A percentile compares a stretch with the other conserved stretches of the same genome.
These are phyloP conservation scores for Plebejus melissa DNA, from an alignment of 2,888 invertebrate genomes.

Conservation along the genomic window DNA sequence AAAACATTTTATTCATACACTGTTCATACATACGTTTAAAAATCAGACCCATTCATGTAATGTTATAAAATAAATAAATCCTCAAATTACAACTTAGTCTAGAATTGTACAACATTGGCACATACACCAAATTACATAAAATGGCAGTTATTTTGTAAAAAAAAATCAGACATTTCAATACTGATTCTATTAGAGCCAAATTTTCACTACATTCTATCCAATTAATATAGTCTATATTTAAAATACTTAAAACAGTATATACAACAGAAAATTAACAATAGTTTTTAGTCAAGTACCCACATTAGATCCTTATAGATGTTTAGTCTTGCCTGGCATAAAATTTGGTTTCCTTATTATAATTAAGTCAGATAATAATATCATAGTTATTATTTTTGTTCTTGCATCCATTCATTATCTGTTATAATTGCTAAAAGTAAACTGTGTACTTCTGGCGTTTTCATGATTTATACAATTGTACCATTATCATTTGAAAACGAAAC, in stretches of 20 bases:
- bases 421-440: not conserved
- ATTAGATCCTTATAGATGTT: not conserved
- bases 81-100: conserved; percentile 42
- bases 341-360: not conserved
- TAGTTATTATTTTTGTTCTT: not conserved
- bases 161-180: conserved; percentile 9
- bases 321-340: not conserved
- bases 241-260: conserved; percentile 17
- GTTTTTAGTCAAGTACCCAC: conserved; percentile 6
- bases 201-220: not conserved
- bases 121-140: conserved; percentile 33
- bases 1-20: conserved; percentile 3
- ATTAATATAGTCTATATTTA: not conserved
- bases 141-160: conserved; percentile 31
- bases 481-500: not conserved
- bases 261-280: conserved; percentile 21
- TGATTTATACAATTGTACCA: not conserved
- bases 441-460: not conserved
- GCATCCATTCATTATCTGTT: too few relatives aligned
- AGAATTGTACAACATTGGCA: conserved; percentile 47
- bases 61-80: conserved; percentile 40
- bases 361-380: not conserved
- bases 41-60: conserved; percentile 25
- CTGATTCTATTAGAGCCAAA: conserved; percentile 23
- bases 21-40: not conserved